Base-by-base conservation (phyloP, 92 coral and sea anemone species). In the Porites cylindrica region DNA sequence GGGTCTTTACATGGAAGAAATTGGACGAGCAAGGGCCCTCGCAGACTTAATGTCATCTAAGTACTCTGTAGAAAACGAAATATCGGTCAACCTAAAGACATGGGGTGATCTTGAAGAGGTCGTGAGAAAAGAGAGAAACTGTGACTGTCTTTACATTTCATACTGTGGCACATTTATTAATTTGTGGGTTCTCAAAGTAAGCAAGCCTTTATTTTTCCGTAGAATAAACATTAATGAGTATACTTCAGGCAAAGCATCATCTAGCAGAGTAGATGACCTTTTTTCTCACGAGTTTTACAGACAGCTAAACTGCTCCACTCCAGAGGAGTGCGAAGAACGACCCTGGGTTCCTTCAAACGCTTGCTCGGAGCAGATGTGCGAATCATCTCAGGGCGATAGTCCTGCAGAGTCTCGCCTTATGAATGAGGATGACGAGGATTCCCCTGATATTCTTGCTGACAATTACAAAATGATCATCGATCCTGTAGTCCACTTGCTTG, bases 1-100 rank as follows among this genome's bases (percentile, higher is more conserved):
- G 13, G 75, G 52, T 9, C 43, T 70, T 16, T 70, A 32, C 6
- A 38, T 70, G 12, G 23, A 24, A 21, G 72, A 68, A 1, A 38
- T 68, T 68, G 72, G 72, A n/a, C 32, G 72, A 10, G 72, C 72
- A n/a, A 68, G 72, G 26, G 23, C 72, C 10, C 43, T 68, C 10
- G 72, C 72, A 20, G 16, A 68, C 14, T 11, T 23, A 20, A 68
- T 68, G 72, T 24, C 12, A 5, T 21, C 32, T n/a, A 38, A 20
- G 26, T 70, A 70, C 18, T 29, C 0, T 14, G 19, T 38, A 11
- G 3, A 9, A 29, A 16, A 14, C 26, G 4, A 24, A 29, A 32
- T 38, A 3, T 14, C 51, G 7, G 12, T 29, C 13, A 16, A 26
- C 26, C 23, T 18, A 9, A 2, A 24, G 17, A 3, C 17, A 29